phyloP scores from a whole-genome alignment of 2,113 vertebrate species.

The Chunga burmeisteri region DNA sequence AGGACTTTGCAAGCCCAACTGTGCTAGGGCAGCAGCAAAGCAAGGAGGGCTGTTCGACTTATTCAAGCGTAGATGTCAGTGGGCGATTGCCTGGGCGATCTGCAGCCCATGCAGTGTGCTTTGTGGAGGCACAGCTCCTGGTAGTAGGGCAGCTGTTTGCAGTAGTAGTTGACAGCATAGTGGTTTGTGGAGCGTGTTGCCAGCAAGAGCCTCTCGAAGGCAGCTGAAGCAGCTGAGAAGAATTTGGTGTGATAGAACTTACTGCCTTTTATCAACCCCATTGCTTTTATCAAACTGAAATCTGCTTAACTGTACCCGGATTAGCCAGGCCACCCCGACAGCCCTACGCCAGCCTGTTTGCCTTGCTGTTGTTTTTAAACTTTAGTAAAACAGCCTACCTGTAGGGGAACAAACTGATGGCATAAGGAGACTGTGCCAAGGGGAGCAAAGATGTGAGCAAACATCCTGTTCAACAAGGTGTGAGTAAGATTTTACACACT shows the following conservation, averaged over 20 bases:
- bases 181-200: background rate
- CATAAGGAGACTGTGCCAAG: background rate
- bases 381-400: background rate
- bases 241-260: background rate
- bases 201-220: background rate
- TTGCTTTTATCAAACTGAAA: background rate
- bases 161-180: background rate
- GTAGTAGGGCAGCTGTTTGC: background rate
- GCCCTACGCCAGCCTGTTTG: background rate
- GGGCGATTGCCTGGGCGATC: background rate
- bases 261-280: background rate
- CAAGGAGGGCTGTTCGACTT: background rate
- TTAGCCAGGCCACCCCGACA: background rate
- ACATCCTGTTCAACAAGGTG: background rate
- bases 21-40: background rate
- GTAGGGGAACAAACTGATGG: background rate
- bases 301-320: background rate
- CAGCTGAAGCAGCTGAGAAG: background rate
- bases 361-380: background rate
- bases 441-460: background rate
- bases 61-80: background rate
- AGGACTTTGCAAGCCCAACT: background rate
- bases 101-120: background rate
- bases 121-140: background rate
- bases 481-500: background rate